Evolutionary conservation across 2,797 vertebrate genomes (phyloP).

Genomic region (Spea hammondii): DNA sequence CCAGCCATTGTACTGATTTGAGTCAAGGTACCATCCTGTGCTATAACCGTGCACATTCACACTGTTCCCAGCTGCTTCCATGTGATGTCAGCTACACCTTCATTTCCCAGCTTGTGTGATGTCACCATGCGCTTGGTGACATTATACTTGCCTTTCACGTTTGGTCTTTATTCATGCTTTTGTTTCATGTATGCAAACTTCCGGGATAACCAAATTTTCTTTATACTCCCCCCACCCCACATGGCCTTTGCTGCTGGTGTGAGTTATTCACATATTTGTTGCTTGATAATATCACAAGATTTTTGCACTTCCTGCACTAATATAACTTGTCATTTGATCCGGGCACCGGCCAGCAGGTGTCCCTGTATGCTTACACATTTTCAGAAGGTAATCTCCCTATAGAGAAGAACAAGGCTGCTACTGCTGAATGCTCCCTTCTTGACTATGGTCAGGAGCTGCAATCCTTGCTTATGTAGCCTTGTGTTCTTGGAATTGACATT

Average conservation of each 20-base stretch:
- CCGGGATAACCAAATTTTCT: not conserved
- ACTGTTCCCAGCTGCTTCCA: no score
- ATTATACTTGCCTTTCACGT: no score
- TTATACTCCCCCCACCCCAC: not conserved
- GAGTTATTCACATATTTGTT: not conserved
- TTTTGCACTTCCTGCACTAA: not conserved
- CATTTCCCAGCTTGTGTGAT: no score
- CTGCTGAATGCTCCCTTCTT: not conserved
- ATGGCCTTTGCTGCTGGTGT: not conserved
- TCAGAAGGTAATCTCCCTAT: not conserved
- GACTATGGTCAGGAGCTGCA: not conserved
- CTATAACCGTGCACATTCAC: not conserved
- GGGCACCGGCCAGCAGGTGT: conserved; percentile 29
- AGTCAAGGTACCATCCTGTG: not conserved
- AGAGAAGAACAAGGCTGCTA: not conserved
- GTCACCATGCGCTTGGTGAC: no score
- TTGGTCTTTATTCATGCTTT: no score
- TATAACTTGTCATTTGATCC: not conserved
- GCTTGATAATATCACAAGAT: not conserved
- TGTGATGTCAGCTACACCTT: no score
- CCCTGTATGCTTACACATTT: conserved; percentile 11
- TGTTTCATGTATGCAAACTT: no score
- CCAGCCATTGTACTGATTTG: not conserved
- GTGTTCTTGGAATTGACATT: conserved; percentile 5
- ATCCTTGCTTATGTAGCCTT: not conserved